Percentiles rank a stretch among this genome's conserved stretches.
phyloP scores from a whole-genome alignment of 2,797 vertebrate species.

The Falco peregrinus region DNA sequence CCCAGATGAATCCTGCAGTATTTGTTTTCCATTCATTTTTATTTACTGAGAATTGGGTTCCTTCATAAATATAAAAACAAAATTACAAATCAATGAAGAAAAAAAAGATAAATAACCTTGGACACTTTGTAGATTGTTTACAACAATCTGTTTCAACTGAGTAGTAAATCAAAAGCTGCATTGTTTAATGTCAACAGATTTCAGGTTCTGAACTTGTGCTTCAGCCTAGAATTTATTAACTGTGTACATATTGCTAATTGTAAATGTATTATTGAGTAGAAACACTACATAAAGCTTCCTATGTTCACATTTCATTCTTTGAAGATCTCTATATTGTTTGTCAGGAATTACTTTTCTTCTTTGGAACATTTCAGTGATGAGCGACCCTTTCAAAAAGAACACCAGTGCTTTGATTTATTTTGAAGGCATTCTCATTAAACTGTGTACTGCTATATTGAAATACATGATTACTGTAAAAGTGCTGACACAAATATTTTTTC shows the following conservation, averaged over 20 bases:
- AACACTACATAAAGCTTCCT: constrained; percentile 2
- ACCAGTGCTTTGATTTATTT: constrained; percentile 64
- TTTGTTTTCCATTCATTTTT: constrained; percentile 76
- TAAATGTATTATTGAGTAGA: constrained; percentile 66
- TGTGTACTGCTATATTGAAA: constrained; percentile 54
- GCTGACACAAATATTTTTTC: constrained; percentile 70
- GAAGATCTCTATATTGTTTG: constrained; percentile 16
- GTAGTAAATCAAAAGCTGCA: constrained; percentile 46
- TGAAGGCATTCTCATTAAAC: constrained; percentile 70
- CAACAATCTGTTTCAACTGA: constrained; percentile 47
- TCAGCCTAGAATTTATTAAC: constrained; percentile 53
- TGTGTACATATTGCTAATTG: constrained; percentile 53
- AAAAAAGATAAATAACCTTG: constrained; percentile 68
- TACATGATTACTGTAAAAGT: constrained; percentile 64
- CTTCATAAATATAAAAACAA: constrained; percentile 77
- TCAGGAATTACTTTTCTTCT: constrained; percentile 44
- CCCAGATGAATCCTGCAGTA: constrained; percentile 47
- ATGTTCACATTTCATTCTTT: not conserved
- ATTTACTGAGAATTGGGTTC: constrained; percentile 70
- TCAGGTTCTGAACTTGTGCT: constrained; percentile 24
- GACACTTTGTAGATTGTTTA: constrained; percentile 64
- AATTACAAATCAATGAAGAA: constrained; percentile 66
- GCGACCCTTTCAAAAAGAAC: not conserved
- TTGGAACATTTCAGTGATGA: constrained; percentile 35
- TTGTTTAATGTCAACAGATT: constrained; percentile 50